Base-by-base conservation (phyloP, 2,888 invertebrate species). In the Catonia carolina region DNA sequence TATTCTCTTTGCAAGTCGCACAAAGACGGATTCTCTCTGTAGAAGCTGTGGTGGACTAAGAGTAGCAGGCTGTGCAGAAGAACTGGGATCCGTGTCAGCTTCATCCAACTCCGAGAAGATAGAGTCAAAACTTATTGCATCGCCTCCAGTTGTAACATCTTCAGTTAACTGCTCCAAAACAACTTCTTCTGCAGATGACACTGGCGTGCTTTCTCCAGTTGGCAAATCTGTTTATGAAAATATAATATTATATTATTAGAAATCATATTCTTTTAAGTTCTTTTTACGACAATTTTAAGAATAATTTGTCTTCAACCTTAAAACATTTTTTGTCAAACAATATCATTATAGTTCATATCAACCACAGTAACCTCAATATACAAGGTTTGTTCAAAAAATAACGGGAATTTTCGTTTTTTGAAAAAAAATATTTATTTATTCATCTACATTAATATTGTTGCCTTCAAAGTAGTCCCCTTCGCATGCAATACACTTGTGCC, bases 1-100 rank as follows among this genome's bases (percentile, higher is more conserved):
- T 56, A 99, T 93, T 69, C 96, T 83, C 73, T 98, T 99, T 58
- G 92, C 93, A 58, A 99, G 80, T 64, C 97, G 80, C 69, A 98
- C 82, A 71, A 99, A 94, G n/a, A 97, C 91, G 7, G 94, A 93
- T 73, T 97, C 96, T 67, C 94, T 93, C 69, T 89, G 89, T 58
- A 73, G 73, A 5, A 71, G 70, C 5, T 67, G 68, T 1, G 66
- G 66, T 0, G 75, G 73, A 2, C 73, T 72, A 7, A 71, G 69
- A 1, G 71, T 65, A 17, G 70, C 67, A 12, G 71, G 67, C 4
- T 71, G 67, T 2, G 72, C 67, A 1, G 71, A 69, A 1, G 69
- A 66, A 41, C 71, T 68, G 3, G 72, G 76, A 22, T 76, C 69
- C 0, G 75, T 59, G 1, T 62, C 45, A n/a, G 68, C 65, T 41